A percentile compares a stretch with the other conserved stretches of the same genome.
Conservation (phyloP, 2,113 vertebrate species). For the Gnathochromis pfefferi region DNA sequence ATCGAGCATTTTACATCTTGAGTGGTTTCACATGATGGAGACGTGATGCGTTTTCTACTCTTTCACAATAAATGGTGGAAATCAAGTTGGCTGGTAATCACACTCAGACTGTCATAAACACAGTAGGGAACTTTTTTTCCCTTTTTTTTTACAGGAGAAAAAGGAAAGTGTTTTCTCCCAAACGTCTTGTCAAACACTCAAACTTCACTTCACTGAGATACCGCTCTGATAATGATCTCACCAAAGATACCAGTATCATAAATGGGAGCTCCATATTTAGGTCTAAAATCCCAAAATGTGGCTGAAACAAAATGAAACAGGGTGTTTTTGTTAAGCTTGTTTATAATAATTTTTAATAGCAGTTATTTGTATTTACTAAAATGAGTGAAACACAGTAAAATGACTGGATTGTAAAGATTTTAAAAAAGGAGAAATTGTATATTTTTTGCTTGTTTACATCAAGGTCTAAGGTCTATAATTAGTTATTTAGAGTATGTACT, state of each 20-base stretch:
- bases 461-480: not conserved
- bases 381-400: not conserved
- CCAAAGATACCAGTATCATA: not conserved
- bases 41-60: not conserved
- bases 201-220: not conserved
- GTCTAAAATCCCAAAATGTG: not conserved
- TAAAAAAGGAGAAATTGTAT: not conserved
- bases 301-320: not conserved
- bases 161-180: not conserved
- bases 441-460: not conserved
- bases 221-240: not conserved
- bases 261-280: not conserved
- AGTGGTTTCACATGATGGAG: not conserved
- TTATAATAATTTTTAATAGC: not conserved
- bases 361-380: not conserved
- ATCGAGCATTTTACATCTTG: not conserved
- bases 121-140: not conserved
- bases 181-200: not conserved
- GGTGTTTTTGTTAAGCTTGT: not conserved
- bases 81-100: not conserved
- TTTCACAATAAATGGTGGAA: not conserved
- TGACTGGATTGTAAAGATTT: not conserved
- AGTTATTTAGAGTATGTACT: not conserved
- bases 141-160: accelerated
- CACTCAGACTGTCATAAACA: not conserved